Evolutionary conservation across 2,797 vertebrate genomes (phyloP), one percentile per base, ranked within the genome.

Genomic region (Distichodus sexfasciatus): DNA sequence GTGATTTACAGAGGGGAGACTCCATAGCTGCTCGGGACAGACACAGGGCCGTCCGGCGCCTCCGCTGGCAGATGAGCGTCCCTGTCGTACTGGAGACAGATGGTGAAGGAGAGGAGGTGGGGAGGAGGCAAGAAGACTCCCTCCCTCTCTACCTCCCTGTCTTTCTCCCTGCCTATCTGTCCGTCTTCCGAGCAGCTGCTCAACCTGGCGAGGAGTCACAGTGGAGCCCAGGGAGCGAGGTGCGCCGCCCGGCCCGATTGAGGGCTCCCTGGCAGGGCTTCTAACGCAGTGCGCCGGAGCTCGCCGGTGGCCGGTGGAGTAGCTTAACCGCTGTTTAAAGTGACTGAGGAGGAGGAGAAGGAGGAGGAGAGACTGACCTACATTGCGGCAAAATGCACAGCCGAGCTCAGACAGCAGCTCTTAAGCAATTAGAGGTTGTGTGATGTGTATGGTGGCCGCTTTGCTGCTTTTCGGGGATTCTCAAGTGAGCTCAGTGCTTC

Each of bases 1-100:
- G 85, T 90, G 91, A 91, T 90, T 89, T 91, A 90, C n/a, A n/a
- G n/a, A 90, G 86, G 85, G 82, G 84, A 84, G 60, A 72, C 63
- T 86, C 85, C 86, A 81, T 83, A 85, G 85, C 84, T 86, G 88
- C 85, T 85, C 86, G 83, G 89, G 88, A 69, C 64, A n/a, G 88
- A 69, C 80, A 79, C 82, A 54, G 40, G 76, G 74, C 85, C 83
- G 86, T 86, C 86, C 80, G 15, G 79, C 79, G 50, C 78, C 69
- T 78, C 61, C 19, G 62, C 71, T 78, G 71, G 80, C 85, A 72
- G 83, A 81, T 81, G 70, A 70, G 54, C 64, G 46, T 12, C 84
- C 75, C 79, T 81, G 80, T 83, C 85, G 87, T 86, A 82, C 83
- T 38, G 74, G 67, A 87, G 91, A 85, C 91, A 92, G 91, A 93